A percentile compares a stretch with the other conserved stretches of the same genome.
phyloP scores from a whole-genome alignment of 2,888 invertebrate species.

The Chironomus riparius region DNA sequence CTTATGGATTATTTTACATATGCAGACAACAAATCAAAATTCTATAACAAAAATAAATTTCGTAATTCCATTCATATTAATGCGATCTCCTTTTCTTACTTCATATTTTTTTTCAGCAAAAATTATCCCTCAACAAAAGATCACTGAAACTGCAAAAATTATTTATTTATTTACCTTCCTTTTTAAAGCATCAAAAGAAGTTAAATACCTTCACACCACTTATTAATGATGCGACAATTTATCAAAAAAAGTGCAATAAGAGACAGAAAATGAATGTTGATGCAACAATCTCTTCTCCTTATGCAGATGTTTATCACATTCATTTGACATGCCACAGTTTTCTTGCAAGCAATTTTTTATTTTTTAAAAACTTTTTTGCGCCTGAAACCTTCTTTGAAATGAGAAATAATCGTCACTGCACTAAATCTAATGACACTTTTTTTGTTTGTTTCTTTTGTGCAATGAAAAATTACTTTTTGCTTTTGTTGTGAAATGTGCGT shows the following conservation, averaged over 20 bases:
- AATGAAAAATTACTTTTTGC: constrained; percentile 19
- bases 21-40: background rate
- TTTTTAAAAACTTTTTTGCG: too few species aligned
- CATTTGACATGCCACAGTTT: constrained; percentile 12
- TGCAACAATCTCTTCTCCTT: constrained; percentile 4
- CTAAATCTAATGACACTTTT: constrained; percentile 21
- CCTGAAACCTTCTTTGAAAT: background rate
- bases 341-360: too few species aligned
- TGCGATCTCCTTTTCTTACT: too few species aligned
- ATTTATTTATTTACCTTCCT: too few species aligned
- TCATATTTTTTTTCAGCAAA: too few species aligned
- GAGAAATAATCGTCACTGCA: background rate
- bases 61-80: too few species aligned
- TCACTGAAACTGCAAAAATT: too few species aligned
- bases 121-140: too few species aligned
- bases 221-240: constrained; percentile 28
- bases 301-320: constrained; percentile 25
- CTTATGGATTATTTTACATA: too few species aligned
- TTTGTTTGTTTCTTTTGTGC: background rate
- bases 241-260: constrained; percentile 5
- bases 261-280: too few species aligned
- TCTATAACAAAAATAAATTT: too few species aligned
- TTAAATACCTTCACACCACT: constrained; percentile 13
- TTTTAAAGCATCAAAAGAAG: too few species aligned
- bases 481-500: constrained; percentile 11